These are phyloP conservation scores for Schrankia costaestrigalis DNA, from an alignment of 2,888 invertebrate species.

Conservation along the genomic window DNA sequence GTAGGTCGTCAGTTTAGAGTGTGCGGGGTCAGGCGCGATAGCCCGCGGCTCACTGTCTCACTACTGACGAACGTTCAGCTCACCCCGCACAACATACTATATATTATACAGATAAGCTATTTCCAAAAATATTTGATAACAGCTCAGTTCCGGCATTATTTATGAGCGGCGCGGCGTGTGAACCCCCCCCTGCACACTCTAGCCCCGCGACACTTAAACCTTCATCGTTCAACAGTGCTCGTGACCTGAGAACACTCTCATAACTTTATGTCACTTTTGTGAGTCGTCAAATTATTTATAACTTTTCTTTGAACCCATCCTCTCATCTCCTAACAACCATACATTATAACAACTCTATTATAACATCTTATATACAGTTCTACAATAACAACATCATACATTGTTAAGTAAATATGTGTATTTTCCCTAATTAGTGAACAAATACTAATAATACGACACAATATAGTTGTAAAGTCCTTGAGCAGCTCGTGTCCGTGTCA, in stretches of 20 bases:
- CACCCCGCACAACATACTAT: too few species aligned
- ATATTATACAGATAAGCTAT: constrained; percentile 51
- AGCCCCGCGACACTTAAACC: constrained; percentile 44
- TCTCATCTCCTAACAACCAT: too few species aligned
- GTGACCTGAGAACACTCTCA: background rate
- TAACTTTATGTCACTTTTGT: constrained; percentile 43
- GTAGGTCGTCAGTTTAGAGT: constrained; percentile 12
- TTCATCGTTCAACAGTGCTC: constrained; percentile 37
- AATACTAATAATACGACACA: too few species aligned
- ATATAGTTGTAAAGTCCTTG: too few species aligned
- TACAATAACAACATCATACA: too few species aligned
- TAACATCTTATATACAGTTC: too few species aligned
- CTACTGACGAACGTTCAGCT: too few species aligned
- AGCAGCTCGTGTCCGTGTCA: too few species aligned
- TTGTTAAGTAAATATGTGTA: too few species aligned
- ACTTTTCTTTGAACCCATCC: constrained; percentile 53
- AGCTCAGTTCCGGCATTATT: constrained; percentile 44
- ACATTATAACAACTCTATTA: too few species aligned
- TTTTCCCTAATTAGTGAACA: too few species aligned
- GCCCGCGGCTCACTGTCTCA: constrained; percentile 28
- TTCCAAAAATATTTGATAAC: constrained; percentile 46
- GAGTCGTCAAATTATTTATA: constrained; percentile 52
- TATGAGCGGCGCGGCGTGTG: constrained; percentile 31
- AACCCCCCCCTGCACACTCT: too few species aligned
- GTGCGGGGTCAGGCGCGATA: constrained; percentile 51